Evolutionary conservation across 2,888 invertebrate species (phyloP), one percentile per base, ranked within the genome.

Genomic region (Lasioglossum lativentre): DNA sequence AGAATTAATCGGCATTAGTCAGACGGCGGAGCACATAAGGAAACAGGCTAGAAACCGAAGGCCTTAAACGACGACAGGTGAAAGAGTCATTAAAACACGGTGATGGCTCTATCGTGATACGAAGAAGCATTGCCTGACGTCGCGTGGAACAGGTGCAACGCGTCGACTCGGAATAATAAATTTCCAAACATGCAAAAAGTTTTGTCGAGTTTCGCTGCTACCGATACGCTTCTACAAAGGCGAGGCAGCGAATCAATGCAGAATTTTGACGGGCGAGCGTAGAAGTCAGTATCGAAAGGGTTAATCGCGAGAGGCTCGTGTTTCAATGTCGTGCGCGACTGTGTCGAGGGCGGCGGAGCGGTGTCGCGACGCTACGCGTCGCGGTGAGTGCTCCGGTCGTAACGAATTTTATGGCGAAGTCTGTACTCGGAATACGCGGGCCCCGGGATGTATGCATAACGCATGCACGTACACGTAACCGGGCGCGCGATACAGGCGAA

Each of bases 391-490:
- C 27, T 30, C 56, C 47, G 63, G 14, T 71, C 66, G 56, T 42
- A 56, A 72, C 66, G 34, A 73, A 76, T 83, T 76, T 83, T 76
- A 75, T 52, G 71, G 42, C 4, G 30, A 34, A 56, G 56, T 16
- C 59, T 40, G 52, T 40, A 4, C 45, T 19, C 23, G 83, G 63
- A 10, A 72, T 42, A 52, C 38, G 30, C 45, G 52, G 78, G 16
- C 0, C 14, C 14, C 27, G 63, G 42, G 71, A 83, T 73, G 68
- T 81, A 89, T 89, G 90, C 88, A 90, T 88, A 89, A 90, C 88
- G 88, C 80, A 85, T 88, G 75, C 59, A 75, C 82, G 76, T 83
- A 77, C 80, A 75, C 75, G 77, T 56, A 56, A 4, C 45, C 1
- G 45, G 71, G 47, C 14, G 59, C 38, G 23, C 56, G 68, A 75